Conservation (phyloP, 2,113 vertebrate species). For the Herpailurus yagouaroundi region DNA sequence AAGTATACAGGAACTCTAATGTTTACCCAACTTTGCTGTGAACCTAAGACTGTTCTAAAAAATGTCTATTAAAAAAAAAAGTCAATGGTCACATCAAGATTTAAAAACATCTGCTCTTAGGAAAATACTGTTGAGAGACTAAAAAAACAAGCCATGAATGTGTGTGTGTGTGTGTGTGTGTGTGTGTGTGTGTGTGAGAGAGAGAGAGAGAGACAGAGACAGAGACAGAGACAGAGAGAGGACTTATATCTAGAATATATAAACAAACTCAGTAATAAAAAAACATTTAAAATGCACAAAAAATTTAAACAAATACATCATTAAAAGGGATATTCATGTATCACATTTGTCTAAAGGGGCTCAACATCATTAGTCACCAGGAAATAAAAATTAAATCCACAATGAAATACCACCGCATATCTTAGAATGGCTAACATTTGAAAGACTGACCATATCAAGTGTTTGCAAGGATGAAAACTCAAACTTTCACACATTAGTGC, state of each 20-base stretch:
- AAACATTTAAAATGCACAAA: not conserved
- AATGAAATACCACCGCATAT: not conserved
- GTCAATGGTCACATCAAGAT: not conserved
- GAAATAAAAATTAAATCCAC: conserved; percentile 15
- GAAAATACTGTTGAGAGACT: not conserved
- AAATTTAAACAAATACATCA: not conserved
- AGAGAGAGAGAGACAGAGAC: not conserved
- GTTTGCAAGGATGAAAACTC: not conserved
- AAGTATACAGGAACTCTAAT: not conserved
- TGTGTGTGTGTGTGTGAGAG: not conserved
- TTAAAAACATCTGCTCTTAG: not conserved
- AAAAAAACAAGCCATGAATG: not conserved
- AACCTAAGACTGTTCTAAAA: not conserved
- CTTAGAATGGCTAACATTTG: not conserved
- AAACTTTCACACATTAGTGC: not conserved
- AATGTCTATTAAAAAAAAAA: not conserved
- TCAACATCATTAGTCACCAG: not conserved
- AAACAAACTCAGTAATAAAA: not conserved
- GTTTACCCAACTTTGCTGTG: not conserved
- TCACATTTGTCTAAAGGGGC: not conserved
- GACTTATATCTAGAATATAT: not conserved
- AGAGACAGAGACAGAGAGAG: not conserved
- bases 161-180: not conserved
- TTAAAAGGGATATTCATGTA: not conserved
- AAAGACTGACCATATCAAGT: not conserved